Evolutionary conservation across 1,140 invertebrate genomes (phyloP).

Genomic region (Bombus confusus): DNA sequence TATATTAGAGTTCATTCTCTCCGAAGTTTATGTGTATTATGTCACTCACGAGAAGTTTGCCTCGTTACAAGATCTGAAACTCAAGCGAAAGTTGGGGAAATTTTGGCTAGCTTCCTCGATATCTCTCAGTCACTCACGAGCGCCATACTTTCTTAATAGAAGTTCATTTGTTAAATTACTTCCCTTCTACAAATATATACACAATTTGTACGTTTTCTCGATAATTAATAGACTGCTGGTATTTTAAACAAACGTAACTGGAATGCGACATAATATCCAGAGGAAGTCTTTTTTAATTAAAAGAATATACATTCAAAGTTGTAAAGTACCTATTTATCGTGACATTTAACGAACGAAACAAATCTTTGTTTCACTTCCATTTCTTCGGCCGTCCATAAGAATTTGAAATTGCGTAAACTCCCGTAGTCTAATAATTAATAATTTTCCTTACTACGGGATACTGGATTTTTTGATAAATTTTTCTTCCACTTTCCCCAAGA

Average conservation of each 20-base stretch:
- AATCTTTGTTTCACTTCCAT: neutral
- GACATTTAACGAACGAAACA: neutral
- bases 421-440: too few relatives aligned
- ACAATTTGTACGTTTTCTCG: neutral
- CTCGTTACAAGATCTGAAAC: conserved; percentile 16
- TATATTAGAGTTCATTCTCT: neutral
- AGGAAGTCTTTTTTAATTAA: too few relatives aligned
- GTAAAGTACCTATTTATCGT: too few relatives aligned
- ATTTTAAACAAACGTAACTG: neutral
- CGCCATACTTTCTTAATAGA: neutral
- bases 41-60: neutral
- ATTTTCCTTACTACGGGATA: too few relatives aligned
- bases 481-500: neutral
- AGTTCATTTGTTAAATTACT: neutral
- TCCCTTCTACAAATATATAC: neutral
- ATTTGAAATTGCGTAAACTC: neutral
- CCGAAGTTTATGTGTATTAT: neutral
- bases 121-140: neutral
- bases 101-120: neutral
- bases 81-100: neutral
- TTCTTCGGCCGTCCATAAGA: neutral
- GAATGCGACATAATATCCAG: neutral
- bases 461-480: neutral
- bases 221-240: neutral
- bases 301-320: too few relatives aligned